Percentiles rank a stretch among this genome's conserved stretches.
Conservation (phyloP, 2,113 vertebrate genomes). For the Engraulis encrasicolus region DNA sequence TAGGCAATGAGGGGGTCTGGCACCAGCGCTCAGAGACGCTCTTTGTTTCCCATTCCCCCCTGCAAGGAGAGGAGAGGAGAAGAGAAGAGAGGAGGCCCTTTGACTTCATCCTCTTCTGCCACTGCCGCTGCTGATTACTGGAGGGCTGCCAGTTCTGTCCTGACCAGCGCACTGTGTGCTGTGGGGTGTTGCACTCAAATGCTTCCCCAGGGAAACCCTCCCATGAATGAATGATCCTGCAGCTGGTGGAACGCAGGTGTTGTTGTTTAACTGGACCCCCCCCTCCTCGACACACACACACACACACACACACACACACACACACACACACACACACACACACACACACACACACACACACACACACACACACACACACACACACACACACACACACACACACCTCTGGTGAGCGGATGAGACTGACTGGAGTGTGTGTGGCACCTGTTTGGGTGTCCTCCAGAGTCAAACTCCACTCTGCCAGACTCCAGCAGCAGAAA, state of each 20-base stretch:
- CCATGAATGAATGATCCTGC: neutral
- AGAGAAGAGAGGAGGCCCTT: conserved; percentile 3
- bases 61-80: neutral
- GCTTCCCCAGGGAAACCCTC: neutral
- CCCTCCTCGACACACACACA: neutral
- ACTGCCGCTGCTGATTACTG: neutral
- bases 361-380: neutral
- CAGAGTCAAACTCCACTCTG: neutral
- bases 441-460: neutral
- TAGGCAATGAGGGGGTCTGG: neutral
- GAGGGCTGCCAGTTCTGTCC: neutral
- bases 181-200: neutral
- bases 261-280: neutral
- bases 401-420: neutral
- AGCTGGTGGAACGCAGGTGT: neutral
- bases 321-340: neutral
- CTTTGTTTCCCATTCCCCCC: neutral
- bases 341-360: too few species aligned
- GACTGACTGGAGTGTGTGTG: neutral
- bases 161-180: neutral
- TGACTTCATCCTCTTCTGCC: neutral
- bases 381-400: neutral
- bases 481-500: neutral
- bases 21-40: neutral
- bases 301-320: neutral